Base-by-base conservation (phyloP, 2,888 invertebrate species). In the Orthosia gracilis region DNA sequence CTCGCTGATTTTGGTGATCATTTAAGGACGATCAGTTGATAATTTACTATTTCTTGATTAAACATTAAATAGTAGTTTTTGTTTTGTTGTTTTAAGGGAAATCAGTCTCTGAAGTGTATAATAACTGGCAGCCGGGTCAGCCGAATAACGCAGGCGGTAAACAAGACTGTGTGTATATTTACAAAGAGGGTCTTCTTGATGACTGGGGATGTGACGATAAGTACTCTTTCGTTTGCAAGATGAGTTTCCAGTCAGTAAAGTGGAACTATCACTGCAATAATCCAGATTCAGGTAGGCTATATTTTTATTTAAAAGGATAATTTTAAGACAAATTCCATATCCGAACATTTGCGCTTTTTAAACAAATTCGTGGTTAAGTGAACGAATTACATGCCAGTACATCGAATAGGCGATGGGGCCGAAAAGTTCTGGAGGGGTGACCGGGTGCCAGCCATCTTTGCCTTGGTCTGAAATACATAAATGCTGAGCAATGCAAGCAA, bases 181-280 rank as follows among this genome's bases (percentile, higher is more conserved):
- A 26, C 50, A 31, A 50, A 15, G 13, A 13, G 1, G 91, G 91
- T 0, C 9, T 0, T 9, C 13, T 64, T 13, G 64, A 50, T 50
- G 50, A 64, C 26, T 64, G 17, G n/a, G 4, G 3, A n/a, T 64
- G 64, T 31, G 15, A 64, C 64, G 2, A 31, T 26, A 17, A 17
- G 45, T 47, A 21, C n/a, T 9, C 26, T 31, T 64, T 64, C 50
- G 50, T 64, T 15, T 64, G 64, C 50, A 63, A 63, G 63, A 63
- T 50, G 26, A 50, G 26, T 17, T 26, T 63, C n/a, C 18, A 50
- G 13, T 64, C 64, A 50, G 1, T 64, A 64, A 13, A 31, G 31
- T 64, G 50, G 61, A 45, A 61, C 61, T 0, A 45, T n/a, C 49
- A 7, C 50, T 64, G 50, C 64, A 26, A 50, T 15, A 31, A 40